phyloP scores from a whole-genome alignment of 2,113 vertebrate species.

The Chamaea fasciata region DNA sequence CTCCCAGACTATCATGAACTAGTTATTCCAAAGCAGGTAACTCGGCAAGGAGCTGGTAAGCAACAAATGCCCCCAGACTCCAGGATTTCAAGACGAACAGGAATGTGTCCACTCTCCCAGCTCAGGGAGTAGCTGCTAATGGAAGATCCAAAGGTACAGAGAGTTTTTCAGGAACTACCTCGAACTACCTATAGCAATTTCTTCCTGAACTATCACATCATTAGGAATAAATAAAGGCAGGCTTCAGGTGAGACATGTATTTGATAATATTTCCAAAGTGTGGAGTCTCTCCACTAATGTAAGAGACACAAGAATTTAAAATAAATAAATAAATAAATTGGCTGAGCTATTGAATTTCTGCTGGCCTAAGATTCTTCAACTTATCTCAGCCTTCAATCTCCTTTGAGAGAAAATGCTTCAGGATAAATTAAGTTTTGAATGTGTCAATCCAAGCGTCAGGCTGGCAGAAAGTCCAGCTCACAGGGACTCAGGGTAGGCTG shows the following conservation, averaged over 20 bases:
- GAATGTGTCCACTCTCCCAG: neutral
- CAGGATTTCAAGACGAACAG: neutral
- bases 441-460: neutral
- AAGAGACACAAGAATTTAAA: neutral
- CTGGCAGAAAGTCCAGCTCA: neutral
- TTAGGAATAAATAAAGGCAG: neutral
- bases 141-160: neutral
- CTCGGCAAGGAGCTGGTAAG: neutral
- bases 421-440: neutral
- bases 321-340: neutral
- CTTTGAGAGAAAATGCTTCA: neutral
- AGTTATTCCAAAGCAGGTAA: neutral
- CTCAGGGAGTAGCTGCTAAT: neutral
- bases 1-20: fast-evolving
- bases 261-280: neutral
- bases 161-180: neutral
- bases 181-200: neutral
- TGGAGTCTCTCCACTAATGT: neutral
- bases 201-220: neutral
- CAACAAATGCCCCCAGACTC: fast-evolving
- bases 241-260: neutral
- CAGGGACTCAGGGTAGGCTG: neutral
- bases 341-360: neutral
- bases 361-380: neutral
- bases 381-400: neutral